Evolutionary conservation across 1,140 invertebrate genomes (phyloP).

Genomic region (Rhopalosiphum maidis): DNA sequence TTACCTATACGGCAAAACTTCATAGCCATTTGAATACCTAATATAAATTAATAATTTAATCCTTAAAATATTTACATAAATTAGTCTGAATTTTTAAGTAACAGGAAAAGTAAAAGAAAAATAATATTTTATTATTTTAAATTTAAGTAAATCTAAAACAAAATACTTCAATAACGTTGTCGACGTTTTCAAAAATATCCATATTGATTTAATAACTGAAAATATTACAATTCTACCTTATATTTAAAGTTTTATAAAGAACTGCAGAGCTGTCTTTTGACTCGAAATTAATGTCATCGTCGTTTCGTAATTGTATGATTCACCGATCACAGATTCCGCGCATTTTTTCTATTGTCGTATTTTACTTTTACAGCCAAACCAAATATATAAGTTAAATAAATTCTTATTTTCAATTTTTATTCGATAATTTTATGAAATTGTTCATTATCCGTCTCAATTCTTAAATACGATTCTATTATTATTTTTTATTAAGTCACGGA

Average conservation of each 20-base stretch:
- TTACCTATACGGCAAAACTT: background rate
- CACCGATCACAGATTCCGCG: background rate
- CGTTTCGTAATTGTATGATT: background rate
- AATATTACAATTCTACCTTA: background rate
- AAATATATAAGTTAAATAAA: background rate
- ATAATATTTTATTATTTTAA: no score
- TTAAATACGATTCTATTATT: background rate
- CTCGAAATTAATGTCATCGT: background rate
- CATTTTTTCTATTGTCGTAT: background rate
- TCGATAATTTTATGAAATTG: no score
- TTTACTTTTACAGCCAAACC: background rate
- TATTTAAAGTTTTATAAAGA: background rate
- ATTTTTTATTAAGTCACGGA: background rate
- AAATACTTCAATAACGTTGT: slow-evolving; percentile 1
- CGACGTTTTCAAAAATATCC: background rate
- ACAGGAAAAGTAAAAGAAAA: background rate
- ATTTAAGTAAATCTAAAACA: background rate
- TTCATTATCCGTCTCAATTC: no score
- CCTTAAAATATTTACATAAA: background rate
- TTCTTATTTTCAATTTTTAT: no score
- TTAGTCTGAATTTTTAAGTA: slow-evolving; percentile 5
- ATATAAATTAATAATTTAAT: slow-evolving; percentile 5
- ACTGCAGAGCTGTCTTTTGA: background rate
- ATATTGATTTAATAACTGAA: background rate
- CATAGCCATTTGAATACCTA: slow-evolving; percentile 10